Evolutionary conservation across 2,888 invertebrate genomes (phyloP), one percentile per base, ranked within the genome.

Genomic region (Osmoderma eremita): DNA sequence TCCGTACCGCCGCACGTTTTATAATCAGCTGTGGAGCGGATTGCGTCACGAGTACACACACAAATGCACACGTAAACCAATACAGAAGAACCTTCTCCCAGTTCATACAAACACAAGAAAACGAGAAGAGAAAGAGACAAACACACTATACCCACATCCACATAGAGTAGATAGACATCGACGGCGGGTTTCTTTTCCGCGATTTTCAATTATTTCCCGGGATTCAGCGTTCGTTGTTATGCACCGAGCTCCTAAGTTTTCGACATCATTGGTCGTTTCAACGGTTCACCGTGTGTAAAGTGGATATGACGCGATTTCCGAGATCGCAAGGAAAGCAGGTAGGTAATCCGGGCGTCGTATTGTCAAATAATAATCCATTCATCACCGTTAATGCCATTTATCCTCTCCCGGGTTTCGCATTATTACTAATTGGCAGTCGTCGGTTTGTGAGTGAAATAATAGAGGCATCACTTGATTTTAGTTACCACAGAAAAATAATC

Each of bases 1-100:
- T 36, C 45, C 58, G 45, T 36, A 61, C 58, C 24, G 38, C 38
- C 53, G 48, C 58, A 53, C 68, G 65, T 61, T 61, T 61, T 61
- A 48, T 63, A 58, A 69, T 66, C 69, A 66, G 69, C 66, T 66
- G 69, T 63, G 39, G 49, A 54, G 30, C 63, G 62, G 68, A 41
- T 58, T 56, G 67, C 66, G 66, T 66, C 69, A 69, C 66, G 50
- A 13, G 17, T 38, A 38, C 15, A 24, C 41, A 61, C 45, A 30
- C 36, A 61, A 30, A 30, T 4, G 30, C 30, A 30, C 48, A 45
- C 45, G 45, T 45, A 5, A 12, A 48, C 48, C 18, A 20, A 48
- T 30, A 48, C 48, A 48, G 18, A 18, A 8, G 20, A 20, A 48
- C 48, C 48, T 48, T 17, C 45, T 48, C 48, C 8, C 10, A 30